phyloP scores from a whole-genome alignment of 2,888 invertebrate genomes.

The Hypsopygia costalis region DNA sequence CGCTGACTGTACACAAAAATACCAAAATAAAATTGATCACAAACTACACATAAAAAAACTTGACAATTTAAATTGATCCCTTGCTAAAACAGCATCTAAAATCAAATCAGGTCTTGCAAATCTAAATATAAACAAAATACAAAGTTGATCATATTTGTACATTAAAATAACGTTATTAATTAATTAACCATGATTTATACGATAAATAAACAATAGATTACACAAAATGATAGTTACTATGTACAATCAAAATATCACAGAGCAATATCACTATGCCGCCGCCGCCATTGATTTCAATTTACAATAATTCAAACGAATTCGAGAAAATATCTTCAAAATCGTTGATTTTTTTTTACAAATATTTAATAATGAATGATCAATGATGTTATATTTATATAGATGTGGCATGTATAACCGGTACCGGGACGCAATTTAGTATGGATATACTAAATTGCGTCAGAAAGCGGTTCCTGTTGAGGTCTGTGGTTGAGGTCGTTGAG shows the following conservation, averaged over 20 bases:
- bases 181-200: constrained; percentile 50
- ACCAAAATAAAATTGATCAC: constrained; percentile 65
- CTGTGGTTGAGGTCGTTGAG: too few species aligned
- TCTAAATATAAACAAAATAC: constrained; percentile 44
- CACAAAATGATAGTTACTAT: constrained; percentile 55
- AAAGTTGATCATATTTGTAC: constrained; percentile 54
- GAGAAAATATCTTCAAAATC: too few species aligned
- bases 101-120: constrained; percentile 25
- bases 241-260: constrained; percentile 68
- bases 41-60: constrained; percentile 57
- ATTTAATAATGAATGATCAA: too few species aligned
- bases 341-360: too few species aligned
- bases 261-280: constrained; percentile 24
- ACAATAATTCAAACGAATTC: too few species aligned
- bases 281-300: neutral
- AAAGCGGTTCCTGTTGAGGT: too few species aligned
- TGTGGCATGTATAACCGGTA: too few species aligned
- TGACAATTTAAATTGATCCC: constrained; percentile 58
- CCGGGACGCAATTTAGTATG: too few species aligned
- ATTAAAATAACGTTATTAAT: constrained; percentile 41
- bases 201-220: constrained; percentile 53
- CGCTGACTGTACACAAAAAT: constrained; percentile 65
- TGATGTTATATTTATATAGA: too few species aligned
- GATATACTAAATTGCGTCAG: too few species aligned
- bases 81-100: constrained; percentile 49